Evolutionary conservation across 2,888 invertebrate genomes (phyloP).

Genomic region (Dendrolimus pini): DNA sequence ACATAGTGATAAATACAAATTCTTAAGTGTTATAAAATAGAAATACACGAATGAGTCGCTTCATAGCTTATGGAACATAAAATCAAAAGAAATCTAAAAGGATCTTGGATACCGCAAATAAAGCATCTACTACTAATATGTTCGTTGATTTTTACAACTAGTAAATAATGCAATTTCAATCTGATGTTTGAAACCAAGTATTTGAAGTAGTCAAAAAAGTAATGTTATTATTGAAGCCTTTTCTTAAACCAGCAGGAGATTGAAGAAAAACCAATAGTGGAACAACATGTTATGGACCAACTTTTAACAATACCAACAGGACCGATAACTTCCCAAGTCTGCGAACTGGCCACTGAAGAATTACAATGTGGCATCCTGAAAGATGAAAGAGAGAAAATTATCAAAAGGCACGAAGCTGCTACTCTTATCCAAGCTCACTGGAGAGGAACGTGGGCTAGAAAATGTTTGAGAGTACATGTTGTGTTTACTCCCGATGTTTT

Average conservation of each 20-base stretch:
- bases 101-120: no score
- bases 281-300: conserved; percentile 24
- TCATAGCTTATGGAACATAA: no score
- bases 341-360: conserved; percentile 48
- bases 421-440: conserved; percentile 50
- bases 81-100: no score
- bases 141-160: not conserved
- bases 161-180: no score
- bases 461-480: conserved; percentile 28
- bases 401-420: conserved; percentile 52
- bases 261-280: conserved; percentile 30
- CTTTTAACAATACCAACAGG: conserved; percentile 25
- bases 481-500: conserved; percentile 35
- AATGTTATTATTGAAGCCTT: no score
- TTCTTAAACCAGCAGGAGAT: conserved; percentile 5
- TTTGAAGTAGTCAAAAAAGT: no score
- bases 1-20: no score
- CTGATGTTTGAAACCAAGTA: no score
- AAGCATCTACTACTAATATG: not conserved
- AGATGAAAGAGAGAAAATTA: conserved; percentile 41
- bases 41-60: no score
- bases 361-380: conserved; percentile 49
- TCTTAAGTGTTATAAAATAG: no score
- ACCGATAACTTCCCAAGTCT: conserved; percentile 36
- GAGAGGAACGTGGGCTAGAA: conserved; percentile 54